phyloP scores from a whole-genome alignment of 2,113 vertebrate genomes.

The Alligator sinensis region DNA sequence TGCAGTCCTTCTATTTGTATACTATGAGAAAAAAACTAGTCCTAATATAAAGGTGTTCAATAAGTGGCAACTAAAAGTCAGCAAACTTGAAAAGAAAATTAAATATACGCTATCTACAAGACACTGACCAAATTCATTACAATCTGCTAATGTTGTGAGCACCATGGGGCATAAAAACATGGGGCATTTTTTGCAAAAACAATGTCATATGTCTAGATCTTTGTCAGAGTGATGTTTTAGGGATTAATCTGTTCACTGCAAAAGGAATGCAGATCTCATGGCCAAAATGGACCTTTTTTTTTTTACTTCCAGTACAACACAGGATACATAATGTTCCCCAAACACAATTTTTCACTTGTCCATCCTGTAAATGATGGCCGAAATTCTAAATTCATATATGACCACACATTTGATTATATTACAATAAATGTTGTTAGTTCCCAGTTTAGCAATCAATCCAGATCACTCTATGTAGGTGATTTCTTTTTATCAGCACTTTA shows the following conservation, averaged over 20 bases:
- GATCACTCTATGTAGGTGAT: not conserved
- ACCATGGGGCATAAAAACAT: not conserved
- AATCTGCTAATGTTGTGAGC: not conserved
- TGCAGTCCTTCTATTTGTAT: not conserved
- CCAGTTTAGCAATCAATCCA: not conserved
- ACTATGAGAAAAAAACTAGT: not conserved
- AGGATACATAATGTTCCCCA: not conserved
- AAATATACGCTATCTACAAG: not conserved
- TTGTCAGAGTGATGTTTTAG: not conserved
- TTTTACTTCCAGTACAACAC: constrained; percentile 3
- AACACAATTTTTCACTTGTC: too few relatives aligned
- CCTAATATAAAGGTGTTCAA: not conserved
- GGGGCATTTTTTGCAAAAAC: not conserved
- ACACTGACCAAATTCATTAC: not conserved
- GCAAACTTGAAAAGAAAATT: not conserved
- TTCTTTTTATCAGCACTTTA: too few relatives aligned
- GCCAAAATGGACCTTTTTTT: constrained; percentile 21
- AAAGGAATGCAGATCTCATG: not conserved
- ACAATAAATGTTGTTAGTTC: not conserved
- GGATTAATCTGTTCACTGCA: not conserved
- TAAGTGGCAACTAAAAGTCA: not conserved
- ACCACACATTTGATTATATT: not conserved
- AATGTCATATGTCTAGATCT: not conserved
- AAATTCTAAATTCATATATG: not conserved
- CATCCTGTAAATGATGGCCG: not conserved